These are phyloP conservation scores for Drosophila mayri DNA, from an alignment of 1,140 invertebrate species.

Conservation along the genomic window DNA sequence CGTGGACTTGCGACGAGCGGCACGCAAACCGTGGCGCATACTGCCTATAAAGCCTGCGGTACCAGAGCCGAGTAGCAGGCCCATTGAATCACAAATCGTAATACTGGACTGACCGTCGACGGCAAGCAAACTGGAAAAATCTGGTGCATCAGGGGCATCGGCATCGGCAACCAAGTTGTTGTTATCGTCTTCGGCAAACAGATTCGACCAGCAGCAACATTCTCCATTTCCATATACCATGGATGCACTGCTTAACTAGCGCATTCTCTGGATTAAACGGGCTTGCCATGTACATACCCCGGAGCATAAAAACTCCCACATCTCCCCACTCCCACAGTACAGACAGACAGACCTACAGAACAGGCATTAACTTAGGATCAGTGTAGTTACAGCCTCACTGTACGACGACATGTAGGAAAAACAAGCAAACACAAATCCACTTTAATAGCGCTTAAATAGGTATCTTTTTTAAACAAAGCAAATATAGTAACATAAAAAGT, in stretches of 20 bases:
- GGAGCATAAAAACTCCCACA: slow-evolving; percentile 29
- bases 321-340: background rate
- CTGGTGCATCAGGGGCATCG: slow-evolving; percentile 34
- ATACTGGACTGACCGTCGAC: slow-evolving; percentile 89
- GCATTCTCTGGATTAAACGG: slow-evolving; percentile 61
- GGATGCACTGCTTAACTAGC: slow-evolving; percentile 88
- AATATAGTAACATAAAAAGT: slow-evolving; percentile 79
- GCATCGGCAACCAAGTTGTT: slow-evolving; percentile 68
- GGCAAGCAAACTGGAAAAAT: slow-evolving; percentile 52
- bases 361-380: slow-evolving; percentile 67
- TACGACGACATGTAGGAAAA: slow-evolving; percentile 56
- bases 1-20: slow-evolving; percentile 93
- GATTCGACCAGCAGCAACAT: slow-evolving; percentile 73
- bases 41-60: slow-evolving; percentile 84
- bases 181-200: slow-evolving; percentile 69
- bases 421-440: slow-evolving; percentile 67
- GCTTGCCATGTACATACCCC: slow-evolving; percentile 80
- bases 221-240: slow-evolving; percentile 87
- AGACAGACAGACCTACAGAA: slow-evolving; percentile 11
- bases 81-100: slow-evolving; percentile 88
- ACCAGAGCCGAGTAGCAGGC: slow-evolving; percentile 74
- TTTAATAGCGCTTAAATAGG: slow-evolving; percentile 81
- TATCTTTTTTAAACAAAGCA: slow-evolving; percentile 66
- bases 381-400: slow-evolving; percentile 69
- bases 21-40: slow-evolving; percentile 95